Conservation (phyloP, 2,797 vertebrate species). For the Percopsis omiscomaycus region DNA sequence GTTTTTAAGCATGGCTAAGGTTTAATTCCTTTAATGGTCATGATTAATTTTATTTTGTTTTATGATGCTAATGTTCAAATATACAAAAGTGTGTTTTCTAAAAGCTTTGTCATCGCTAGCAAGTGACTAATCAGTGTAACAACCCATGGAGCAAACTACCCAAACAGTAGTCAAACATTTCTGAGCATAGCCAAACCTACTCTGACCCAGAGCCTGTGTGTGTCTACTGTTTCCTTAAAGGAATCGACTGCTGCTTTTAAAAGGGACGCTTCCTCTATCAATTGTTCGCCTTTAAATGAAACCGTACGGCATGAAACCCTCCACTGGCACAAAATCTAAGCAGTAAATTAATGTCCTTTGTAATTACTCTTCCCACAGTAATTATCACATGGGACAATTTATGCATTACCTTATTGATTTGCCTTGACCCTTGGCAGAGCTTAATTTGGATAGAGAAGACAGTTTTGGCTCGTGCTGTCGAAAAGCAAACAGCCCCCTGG, state of each 20-base stretch:
- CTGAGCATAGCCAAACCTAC: constrained; percentile 55
- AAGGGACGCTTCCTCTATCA: constrained; percentile 62
- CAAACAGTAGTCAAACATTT: constrained; percentile 58
- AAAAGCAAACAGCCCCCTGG: constrained; percentile 56
- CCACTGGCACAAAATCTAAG: constrained; percentile 72
- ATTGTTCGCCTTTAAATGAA: constrained; percentile 69
- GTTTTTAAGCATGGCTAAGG: constrained; percentile 50
- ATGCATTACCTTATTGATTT: constrained; percentile 82
- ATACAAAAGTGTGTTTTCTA: constrained; percentile 68
- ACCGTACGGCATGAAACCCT: constrained; percentile 54
- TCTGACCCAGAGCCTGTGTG: constrained; percentile 55
- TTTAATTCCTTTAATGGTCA: constrained; percentile 62
- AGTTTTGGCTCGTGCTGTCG: constrained; percentile 63
- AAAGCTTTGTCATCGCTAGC: constrained; percentile 59
- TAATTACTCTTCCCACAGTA: constrained; percentile 78
- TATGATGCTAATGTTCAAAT: constrained; percentile 72
- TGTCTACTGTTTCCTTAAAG: constrained; percentile 56
- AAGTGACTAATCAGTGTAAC: constrained; percentile 58
- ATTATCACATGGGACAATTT: constrained; percentile 78
- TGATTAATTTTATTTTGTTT: constrained; percentile 64
- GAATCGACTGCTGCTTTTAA: constrained; percentile 46
- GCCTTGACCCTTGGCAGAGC: constrained; percentile 72
- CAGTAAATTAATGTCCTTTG: constrained; percentile 78
- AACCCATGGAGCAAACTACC: constrained; percentile 60
- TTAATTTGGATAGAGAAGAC: constrained; percentile 68